Evolutionary conservation across 2,888 invertebrate genomes (phyloP).

Genomic region (Synergus gifuensis): DNA sequence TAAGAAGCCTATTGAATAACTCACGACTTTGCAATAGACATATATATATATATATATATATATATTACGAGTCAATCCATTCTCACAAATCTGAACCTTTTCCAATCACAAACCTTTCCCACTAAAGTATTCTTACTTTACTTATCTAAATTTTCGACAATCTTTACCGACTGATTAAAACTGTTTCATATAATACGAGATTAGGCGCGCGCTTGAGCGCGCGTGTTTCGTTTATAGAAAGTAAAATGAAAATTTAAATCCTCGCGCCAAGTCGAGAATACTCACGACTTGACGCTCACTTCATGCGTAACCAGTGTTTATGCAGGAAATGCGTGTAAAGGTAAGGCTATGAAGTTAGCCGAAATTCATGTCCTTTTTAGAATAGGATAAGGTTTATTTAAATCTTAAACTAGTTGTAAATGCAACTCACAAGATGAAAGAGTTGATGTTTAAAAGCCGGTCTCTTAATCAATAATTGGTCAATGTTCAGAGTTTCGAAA

Average conservation of each 20-base stretch:
- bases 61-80: neutral
- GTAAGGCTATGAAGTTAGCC: too few species aligned
- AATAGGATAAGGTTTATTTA: too few species aligned
- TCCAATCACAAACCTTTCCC: neutral
- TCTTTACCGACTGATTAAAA: neutral
- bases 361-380: too few species aligned
- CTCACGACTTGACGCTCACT: too few species aligned
- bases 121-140: neutral
- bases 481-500: slow-evolving; percentile 23
- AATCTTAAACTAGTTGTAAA: too few species aligned
- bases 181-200: neutral
- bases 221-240: too few species aligned
- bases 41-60: neutral
- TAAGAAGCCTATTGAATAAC: neutral
- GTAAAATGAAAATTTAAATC: too few species aligned
- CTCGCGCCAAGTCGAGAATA: too few species aligned
- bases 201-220: too few species aligned
- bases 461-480: slow-evolving; percentile 16
- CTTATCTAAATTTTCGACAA: neutral
- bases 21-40: neutral
- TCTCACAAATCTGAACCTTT: neutral
- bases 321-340: too few species aligned
- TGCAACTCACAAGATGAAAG: neutral
- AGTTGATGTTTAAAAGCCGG: neutral
- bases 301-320: too few species aligned